These are phyloP conservation scores for Macrophya annulata DNA, from an alignment of 2,888 invertebrate genomes.

Conservation along the genomic window DNA sequence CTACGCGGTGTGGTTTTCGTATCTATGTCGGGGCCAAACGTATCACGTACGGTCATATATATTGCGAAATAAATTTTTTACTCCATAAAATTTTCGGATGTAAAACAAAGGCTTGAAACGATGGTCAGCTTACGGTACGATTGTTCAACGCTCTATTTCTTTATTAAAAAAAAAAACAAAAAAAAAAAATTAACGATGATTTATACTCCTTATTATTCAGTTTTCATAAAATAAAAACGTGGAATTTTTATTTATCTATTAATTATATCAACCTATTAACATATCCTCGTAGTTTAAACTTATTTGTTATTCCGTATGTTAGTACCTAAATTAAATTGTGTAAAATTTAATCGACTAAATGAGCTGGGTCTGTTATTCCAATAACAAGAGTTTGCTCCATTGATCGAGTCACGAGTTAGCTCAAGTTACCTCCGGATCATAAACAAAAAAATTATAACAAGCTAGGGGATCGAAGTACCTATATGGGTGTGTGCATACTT, in stretches of 20 bases:
- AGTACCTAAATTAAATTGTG: neutral
- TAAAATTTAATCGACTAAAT: neutral
- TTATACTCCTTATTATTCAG: neutral
- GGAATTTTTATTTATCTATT: neutral
- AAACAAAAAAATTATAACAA: slow-evolving; percentile 9
- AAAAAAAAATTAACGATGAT: neutral
- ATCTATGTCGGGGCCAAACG: slow-evolving; percentile 15
- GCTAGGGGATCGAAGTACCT: neutral
- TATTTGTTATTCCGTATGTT: neutral
- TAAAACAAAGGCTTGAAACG: slow-evolving; percentile 7
- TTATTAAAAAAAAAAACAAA: no score
- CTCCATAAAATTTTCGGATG: neutral
- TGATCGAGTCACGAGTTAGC: neutral
- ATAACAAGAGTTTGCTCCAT: neutral
- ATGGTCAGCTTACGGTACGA: neutral
- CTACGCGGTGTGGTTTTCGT: slow-evolving; percentile 42
- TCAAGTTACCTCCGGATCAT: neutral
- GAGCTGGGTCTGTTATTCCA: neutral
- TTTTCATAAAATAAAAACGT: neutral
- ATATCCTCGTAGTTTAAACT: neutral
- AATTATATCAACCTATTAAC: no score
- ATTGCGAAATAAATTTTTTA: neutral
- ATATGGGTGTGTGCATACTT: neutral
- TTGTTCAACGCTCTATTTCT: neutral
- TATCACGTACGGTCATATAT: neutral